These are phyloP conservation scores for Hoplostethus atlanticus DNA, from an alignment of 2,797 vertebrate genomes.

Conservation along the genomic window DNA sequence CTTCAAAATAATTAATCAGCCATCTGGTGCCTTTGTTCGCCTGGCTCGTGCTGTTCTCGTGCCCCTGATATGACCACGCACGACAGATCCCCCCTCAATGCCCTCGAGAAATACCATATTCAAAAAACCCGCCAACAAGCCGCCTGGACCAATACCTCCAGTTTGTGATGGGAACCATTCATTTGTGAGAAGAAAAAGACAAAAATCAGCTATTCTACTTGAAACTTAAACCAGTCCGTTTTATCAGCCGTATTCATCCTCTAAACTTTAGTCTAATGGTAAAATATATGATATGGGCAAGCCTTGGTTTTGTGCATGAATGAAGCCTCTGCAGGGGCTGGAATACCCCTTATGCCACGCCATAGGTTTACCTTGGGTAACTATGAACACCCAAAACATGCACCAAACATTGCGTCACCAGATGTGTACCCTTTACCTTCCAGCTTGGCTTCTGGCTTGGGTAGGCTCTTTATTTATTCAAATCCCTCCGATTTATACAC, in stretches of 20 bases:
- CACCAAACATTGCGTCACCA: slow-evolving; percentile 57
- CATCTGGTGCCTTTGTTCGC: slow-evolving; percentile 85
- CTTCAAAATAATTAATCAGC: slow-evolving; percentile 70
- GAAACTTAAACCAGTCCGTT: background rate
- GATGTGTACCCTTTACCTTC: slow-evolving; percentile 69
- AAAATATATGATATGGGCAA: background rate
- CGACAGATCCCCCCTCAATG: slow-evolving; percentile 51
- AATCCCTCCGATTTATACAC: slow-evolving; percentile 57
- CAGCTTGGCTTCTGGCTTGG: slow-evolving; percentile 86
- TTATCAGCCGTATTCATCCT: background rate
- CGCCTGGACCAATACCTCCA: slow-evolving; percentile 24
- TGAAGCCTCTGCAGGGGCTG: slow-evolving; percentile 16
- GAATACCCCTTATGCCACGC: slow-evolving; percentile 59
- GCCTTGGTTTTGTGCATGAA: background rate
- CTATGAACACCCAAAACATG: slow-evolving; percentile 57
- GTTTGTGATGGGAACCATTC: background rate
- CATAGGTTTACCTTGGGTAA: slow-evolving; percentile 50
- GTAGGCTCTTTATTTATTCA: slow-evolving; percentile 66
- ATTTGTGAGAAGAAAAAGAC: background rate
- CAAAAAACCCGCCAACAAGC: slow-evolving; percentile 69
- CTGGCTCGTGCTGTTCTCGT: slow-evolving; percentile 88
- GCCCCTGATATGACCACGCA: slow-evolving; percentile 73
- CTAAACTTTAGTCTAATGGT: background rate
- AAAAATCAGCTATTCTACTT: background rate
- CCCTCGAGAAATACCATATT: slow-evolving; percentile 59